phyloP scores from a whole-genome alignment of 92 coral and sea anemone genomes.

The Actinernus sp. region DNA sequence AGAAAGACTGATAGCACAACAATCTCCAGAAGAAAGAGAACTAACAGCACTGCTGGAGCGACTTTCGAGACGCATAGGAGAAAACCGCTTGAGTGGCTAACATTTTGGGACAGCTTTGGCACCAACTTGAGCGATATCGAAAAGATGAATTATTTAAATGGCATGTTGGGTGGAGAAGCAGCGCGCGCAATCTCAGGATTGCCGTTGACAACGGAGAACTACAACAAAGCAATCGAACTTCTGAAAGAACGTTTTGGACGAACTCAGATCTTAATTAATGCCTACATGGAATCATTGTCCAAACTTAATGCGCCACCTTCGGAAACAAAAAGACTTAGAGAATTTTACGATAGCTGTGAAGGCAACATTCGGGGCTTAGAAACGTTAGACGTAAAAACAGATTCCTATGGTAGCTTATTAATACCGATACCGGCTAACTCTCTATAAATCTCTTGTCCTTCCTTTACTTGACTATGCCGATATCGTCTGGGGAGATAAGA shows the following conservation, averaged over 20 bases:
- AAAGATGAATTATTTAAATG: constrained; percentile 50
- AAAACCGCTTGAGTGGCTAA: constrained; percentile 45
- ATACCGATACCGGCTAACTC: constrained; percentile 15
- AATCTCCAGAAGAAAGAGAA: constrained; percentile 8
- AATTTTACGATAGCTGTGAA: constrained; percentile 60
- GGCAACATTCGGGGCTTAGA: constrained; percentile 58
- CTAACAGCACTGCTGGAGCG: constrained; percentile 21
- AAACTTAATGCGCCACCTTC: constrained; percentile 44
- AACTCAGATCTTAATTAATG: constrained; percentile 52
- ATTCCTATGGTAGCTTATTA: constrained; percentile 35
- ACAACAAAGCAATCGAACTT: no score
- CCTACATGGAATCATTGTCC: constrained; percentile 70
- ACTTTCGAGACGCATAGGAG: constrained; percentile 21
- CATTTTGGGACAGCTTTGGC: no score
- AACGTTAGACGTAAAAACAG: constrained; percentile 60
- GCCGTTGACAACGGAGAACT: no score
- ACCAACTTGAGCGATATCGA: constrained; percentile 19
- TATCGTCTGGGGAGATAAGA: no score
- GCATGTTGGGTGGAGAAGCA: constrained; percentile 37
- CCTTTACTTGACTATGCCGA: no score
- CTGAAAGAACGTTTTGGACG: no score
- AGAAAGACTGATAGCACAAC: constrained; percentile 17
- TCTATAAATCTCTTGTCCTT: no score
- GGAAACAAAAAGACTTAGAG: constrained; percentile 47
- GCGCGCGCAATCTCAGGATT: no score